These are phyloP conservation scores for Syngnathus scovelli DNA, from an alignment of 2,113 vertebrate genomes.

Conservation along the genomic window DNA sequence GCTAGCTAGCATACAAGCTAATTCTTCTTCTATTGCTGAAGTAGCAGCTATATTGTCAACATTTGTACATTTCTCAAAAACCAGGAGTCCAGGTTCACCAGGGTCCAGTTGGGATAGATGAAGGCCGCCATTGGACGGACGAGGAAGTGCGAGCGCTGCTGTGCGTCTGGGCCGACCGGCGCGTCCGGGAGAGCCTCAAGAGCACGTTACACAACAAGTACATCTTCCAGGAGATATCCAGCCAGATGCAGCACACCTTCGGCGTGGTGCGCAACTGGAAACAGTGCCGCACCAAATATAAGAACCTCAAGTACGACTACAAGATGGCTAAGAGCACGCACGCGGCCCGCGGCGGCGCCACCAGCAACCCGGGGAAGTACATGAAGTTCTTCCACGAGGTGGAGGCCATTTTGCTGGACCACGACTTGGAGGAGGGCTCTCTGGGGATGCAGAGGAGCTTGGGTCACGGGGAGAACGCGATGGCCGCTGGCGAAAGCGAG, in stretches of 20 bases:
- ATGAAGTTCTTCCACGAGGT: constrained; percentile 89
- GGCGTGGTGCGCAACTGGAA: constrained; percentile 88
- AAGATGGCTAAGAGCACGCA: constrained; percentile 77
- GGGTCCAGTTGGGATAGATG: constrained; percentile 67
- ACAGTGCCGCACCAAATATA: constrained; percentile 89
- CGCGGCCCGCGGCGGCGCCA: constrained; percentile 29
- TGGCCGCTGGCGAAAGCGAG: constrained; percentile 35
- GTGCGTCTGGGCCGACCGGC: constrained; percentile 80
- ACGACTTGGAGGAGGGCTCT: constrained; percentile 58
- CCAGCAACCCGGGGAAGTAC: constrained; percentile 67
- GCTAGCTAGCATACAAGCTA: not conserved
- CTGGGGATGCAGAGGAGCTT: constrained; percentile 47
- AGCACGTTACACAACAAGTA: constrained; percentile 83
- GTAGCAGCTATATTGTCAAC: not conserved
- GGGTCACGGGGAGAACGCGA: constrained; percentile 38
- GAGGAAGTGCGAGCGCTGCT: constrained; percentile 82
- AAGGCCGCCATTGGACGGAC: constrained; percentile 86
- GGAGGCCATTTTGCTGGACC: constrained; percentile 79
- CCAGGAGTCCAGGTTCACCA: constrained; percentile 43
- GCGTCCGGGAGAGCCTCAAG: constrained; percentile 77
- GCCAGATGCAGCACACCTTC: constrained; percentile 74
- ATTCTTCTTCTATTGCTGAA: not conserved
- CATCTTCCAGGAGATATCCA: constrained; percentile 87
- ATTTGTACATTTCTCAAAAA: not conserved
- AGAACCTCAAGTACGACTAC: constrained; percentile 89